These are phyloP conservation scores for Noctua fimbriata DNA, from an alignment of 2,888 invertebrate species.

Conservation along the genomic window DNA sequence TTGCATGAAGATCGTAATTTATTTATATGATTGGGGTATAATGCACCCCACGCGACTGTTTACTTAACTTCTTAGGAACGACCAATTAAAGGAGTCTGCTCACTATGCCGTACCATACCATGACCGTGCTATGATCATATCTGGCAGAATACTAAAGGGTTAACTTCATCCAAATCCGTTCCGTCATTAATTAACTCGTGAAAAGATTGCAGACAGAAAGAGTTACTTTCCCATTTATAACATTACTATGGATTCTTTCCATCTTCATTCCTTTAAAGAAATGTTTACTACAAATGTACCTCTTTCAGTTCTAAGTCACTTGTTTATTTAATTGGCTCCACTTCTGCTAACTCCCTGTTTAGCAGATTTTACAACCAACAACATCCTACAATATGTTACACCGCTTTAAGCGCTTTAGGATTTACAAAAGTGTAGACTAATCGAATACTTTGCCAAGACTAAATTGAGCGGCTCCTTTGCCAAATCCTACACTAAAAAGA, in stretches of 20 bases:
- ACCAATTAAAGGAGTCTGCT: neutral
- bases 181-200: neutral
- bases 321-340: neutral
- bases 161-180: neutral
- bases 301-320: neutral
- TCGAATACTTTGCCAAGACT: constrained; percentile 60
- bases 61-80: neutral
- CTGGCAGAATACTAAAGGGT: neutral
- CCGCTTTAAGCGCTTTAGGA: constrained; percentile 44
- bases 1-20: neutral
- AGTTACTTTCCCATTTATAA: neutral
- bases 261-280: neutral
- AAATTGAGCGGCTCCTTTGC: constrained; percentile 55
- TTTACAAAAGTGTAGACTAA: constrained; percentile 57
- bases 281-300: neutral
- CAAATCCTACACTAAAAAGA: constrained; percentile 50
- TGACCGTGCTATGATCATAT: too few species aligned
- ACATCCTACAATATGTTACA: constrained; percentile 22
- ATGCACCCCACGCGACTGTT: neutral
- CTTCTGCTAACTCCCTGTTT: neutral
- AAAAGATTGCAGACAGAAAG: neutral
- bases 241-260: neutral
- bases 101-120: too few species aligned
- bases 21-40: neutral
- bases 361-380: constrained; percentile 23